Base-by-base conservation (phyloP, 64 coral and sea anemone genomes). In the Montipora efflorescens region DNA sequence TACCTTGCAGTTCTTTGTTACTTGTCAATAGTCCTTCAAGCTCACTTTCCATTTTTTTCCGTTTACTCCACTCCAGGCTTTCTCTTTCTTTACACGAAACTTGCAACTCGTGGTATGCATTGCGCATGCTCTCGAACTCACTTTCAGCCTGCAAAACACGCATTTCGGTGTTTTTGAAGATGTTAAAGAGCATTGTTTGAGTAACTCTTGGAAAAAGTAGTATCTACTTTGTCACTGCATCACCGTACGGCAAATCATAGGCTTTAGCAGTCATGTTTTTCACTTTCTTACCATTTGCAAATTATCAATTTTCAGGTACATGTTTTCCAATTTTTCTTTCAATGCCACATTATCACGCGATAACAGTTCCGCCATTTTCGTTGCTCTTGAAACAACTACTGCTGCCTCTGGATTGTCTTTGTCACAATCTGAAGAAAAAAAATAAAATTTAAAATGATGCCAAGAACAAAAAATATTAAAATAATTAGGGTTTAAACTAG, bases 31-130 rank as follows among this genome's bases (percentile, higher is more conserved):
- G 61, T 67, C 19, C 49, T 5, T 18, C 47, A 7, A 86, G 68
- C 45, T 86, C 82, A 11, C 61, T 47, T 8, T 86, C 82, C 64
- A 86, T 86, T 18, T n/a, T 48, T 50, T 11, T 45, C 12, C 62
- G 68, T 13, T 47, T 5, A 2, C 82, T 86, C 5, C 47, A 71
- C 50, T 86, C 82, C 44, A 86, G 82, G 8, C 45, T 48, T 18
- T 86, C 82, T 71, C 66, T 44, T 49, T 67, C 71, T 21, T 46
- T 48, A 23, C 67, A 69, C 46, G 82, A 86, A 13, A 86, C 66
- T 86, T 86, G 82, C 68, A 86, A n/a, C 19, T 86, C 82, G 46
- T 86, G 28, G 16, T 86, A 86, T 49, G 82, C 82, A 86, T 16
- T 19, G 82, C 82, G 64, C 64, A 86, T 71, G 66, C 44, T 72